phyloP scores from a whole-genome alignment of 2,888 invertebrate genomes.

The Lepeophtheirus nordmannii region DNA sequence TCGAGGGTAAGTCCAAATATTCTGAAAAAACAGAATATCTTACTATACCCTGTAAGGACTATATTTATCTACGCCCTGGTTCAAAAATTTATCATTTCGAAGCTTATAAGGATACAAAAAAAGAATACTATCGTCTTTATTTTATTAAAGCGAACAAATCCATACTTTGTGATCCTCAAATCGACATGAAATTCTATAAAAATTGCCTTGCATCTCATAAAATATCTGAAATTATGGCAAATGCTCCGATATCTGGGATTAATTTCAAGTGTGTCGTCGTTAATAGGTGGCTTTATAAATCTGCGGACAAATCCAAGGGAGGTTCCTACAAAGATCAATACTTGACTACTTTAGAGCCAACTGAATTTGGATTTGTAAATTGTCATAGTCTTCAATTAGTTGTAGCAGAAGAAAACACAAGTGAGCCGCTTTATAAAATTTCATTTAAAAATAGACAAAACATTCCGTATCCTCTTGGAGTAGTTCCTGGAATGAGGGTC shows the following conservation, averaged over 20 bases:
- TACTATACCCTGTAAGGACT: not conserved
- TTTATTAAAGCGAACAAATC: not conserved
- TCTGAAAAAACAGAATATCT: slow-evolving; percentile 1
- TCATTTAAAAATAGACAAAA: not conserved
- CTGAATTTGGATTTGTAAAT: not conserved
- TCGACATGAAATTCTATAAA: not conserved
- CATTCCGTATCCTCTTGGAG: not conserved
- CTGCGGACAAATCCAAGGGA: not conserved
- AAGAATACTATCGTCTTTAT: not conserved
- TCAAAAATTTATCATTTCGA: not conserved
- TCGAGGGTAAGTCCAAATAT: not conserved
- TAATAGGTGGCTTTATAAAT: not conserved
- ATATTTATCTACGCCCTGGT: not conserved
- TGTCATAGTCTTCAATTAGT: not conserved
- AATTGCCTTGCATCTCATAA: not conserved
- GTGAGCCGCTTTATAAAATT: not conserved
- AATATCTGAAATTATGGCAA: not conserved
- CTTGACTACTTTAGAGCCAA: not conserved
- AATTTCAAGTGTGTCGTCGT: not conserved
- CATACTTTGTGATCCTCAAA: not conserved
- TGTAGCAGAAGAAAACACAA: not conserved
- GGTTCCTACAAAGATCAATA: not conserved
- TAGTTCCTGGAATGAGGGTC: not conserved
- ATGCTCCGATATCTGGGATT: not conserved
- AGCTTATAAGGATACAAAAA: not conserved